Base-by-base conservation (phyloP, 2,888 invertebrate species). In the Parascotia fuliginaria region DNA sequence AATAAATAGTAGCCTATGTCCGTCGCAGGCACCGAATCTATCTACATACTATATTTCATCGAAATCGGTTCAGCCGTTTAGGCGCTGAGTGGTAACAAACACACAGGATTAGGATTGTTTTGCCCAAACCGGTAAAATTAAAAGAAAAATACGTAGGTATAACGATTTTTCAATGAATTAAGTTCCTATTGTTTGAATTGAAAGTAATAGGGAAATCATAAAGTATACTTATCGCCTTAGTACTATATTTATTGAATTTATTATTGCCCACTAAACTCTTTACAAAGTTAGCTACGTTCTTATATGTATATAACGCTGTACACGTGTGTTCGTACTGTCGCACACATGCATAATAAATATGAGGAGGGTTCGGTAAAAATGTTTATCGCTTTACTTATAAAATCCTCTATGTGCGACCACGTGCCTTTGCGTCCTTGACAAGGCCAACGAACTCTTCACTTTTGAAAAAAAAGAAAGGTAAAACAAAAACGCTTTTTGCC, bases 381-480 rank as follows among this genome's bases (percentile, higher is more conserved):
- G 71, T 83, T 78, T 79, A 79, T 79, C 75, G 73, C 50, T 64
- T 79, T 72, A 71, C 79, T 79, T 70, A n/a, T n/a, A 73, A 78
- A 80, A 79, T 70, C 73, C 68, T 75, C 71, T 77, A 75, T 77
- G 70, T 77, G 77, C 75, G 69, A 77, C 85, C 90, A 89, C 89
- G 88, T 89, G 91, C 76, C 80, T 64, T 49, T 62, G 75, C 87
- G 91, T 89, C 91, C 91, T 91, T 90, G 88, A 60, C 77, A 77
- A 84, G 88, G 88, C 77, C 83, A 76, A 77, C 79, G 87, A 89
- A 84, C 90, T 86, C 72, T 58, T 55, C 60, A 55, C 70, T 73
- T 19, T 70, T 73, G 78, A 83, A 79, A 80, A 79, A 81, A 40
- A 40, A 41, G 31, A 1, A 36, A 73, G 65, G 61, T 80, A 74